These are phyloP conservation scores for Cheilosia impressa DNA, from an alignment of 2,888 invertebrate species.

Conservation along the genomic window DNA sequence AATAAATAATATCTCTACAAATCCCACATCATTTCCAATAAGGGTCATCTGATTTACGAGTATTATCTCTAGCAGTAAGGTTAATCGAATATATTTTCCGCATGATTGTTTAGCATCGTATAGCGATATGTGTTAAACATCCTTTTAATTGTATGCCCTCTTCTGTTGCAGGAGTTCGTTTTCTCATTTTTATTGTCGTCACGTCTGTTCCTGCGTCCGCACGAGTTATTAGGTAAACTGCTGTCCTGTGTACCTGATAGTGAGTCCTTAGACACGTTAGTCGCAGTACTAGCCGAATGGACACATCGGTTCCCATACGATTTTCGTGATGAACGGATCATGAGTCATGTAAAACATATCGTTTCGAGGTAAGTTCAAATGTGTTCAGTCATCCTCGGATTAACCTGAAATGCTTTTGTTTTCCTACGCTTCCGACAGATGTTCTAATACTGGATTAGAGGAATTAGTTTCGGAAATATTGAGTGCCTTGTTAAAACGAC, in stretches of 20 bases:
- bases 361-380: conserved; percentile 81
- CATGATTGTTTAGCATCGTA: neutral
- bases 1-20: conserved; percentile 78
- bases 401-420: conserved; percentile 19
- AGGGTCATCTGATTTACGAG: conserved; percentile 37
- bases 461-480: conserved; percentile 83
- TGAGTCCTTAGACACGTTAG: conserved; percentile 82
- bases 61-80: conserved; percentile 38
- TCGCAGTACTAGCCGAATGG: conserved; percentile 82
- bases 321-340: conserved; percentile 84
- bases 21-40: conserved; percentile 70
- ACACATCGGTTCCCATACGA: conserved; percentile 83
- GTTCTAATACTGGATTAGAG: conserved; percentile 83
- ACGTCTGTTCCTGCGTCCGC: conserved; percentile 83
- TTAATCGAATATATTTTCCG: conserved; percentile 62
- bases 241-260: conserved; percentile 83
- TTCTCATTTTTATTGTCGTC: conserved; percentile 84
- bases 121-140: neutral
- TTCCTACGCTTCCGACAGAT: conserved; percentile 77
- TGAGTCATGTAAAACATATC: conserved; percentile 84
- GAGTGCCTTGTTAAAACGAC: conserved; percentile 84
- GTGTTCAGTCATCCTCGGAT: neutral
- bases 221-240: conserved; percentile 83
- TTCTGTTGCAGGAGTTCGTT: conserved; percentile 81
- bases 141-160: conserved; percentile 27